A percentile compares a stretch with the other conserved stretches of the same genome.
Evolutionary conservation across 2,888 invertebrate genomes (phyloP).

Genomic region (Lasioglossum lativentre): DNA sequence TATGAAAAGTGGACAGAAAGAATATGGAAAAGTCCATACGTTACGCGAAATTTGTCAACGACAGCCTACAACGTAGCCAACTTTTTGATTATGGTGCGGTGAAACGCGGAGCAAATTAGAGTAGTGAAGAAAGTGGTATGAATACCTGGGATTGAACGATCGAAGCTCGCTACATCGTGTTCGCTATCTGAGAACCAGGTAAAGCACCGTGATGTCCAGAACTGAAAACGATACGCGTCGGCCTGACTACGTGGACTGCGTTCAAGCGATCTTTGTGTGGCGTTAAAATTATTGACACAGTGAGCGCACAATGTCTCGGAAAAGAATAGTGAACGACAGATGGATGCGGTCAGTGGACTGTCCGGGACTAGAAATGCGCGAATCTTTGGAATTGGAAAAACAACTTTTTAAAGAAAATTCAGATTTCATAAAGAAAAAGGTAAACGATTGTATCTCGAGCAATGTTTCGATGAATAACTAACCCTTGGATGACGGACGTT

Average conservation of each 20-base stretch:
- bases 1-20: constrained; percentile 14
- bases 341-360: constrained; percentile 12
- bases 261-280: constrained; percentile 1
- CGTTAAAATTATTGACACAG: background rate
- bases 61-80: constrained; percentile 1
- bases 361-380: constrained; percentile 25
- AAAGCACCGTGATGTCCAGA: constrained; percentile 81
- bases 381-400: background rate
- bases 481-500: background rate
- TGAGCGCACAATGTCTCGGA: background rate
- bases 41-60: background rate
- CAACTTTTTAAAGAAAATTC: background rate
- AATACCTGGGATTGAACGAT: constrained; percentile 66
- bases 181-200: constrained; percentile 81
- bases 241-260: constrained; percentile 54
- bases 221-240: constrained; percentile 78
- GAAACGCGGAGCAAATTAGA: background rate
- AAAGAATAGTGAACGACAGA: background rate
- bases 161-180: constrained; percentile 62
- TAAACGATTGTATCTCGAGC: background rate
- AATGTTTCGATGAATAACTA: background rate
- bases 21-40: background rate
- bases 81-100: background rate
- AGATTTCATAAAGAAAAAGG: background rate
- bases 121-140: constrained; percentile 30